phyloP scores from a whole-genome alignment of 53 echinoderm and acorn worm species.

The Actinopyga echinites region DNA sequence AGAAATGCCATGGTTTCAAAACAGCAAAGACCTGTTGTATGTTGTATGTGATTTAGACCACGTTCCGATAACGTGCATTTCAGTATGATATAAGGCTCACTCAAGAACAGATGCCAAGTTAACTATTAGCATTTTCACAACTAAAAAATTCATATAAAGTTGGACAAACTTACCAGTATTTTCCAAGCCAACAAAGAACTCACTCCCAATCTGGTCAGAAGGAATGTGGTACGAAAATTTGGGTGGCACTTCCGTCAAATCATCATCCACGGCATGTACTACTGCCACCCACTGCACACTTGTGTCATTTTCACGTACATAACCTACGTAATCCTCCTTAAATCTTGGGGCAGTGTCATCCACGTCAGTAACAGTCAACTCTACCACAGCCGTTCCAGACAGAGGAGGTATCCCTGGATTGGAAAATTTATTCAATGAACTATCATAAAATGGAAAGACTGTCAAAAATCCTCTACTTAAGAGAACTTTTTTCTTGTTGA shows the following conservation, averaged over 20 bases:
- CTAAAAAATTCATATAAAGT: background rate
- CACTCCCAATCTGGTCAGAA: background rate
- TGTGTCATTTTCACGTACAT: slow-evolving; percentile 57
- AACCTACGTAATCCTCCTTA: slow-evolving; percentile 63
- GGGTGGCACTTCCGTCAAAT: slow-evolving; percentile 48
- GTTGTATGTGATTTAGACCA: too few relatives aligned
- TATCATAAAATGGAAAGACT: too few relatives aligned
- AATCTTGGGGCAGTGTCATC: slow-evolving; percentile 88
- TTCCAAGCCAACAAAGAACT: slow-evolving; percentile 20
- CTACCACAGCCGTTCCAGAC: slow-evolving; percentile 70
- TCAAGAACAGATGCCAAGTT: too few relatives aligned
- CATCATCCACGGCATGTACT: slow-evolving; percentile 68
- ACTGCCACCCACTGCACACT: slow-evolving; percentile 40
- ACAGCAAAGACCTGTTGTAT: too few relatives aligned
- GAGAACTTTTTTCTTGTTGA: too few relatives aligned
- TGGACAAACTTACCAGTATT: slow-evolving; percentile 44
- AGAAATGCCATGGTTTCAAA: too few relatives aligned
- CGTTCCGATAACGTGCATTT: too few relatives aligned
- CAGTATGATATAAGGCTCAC: too few relatives aligned
- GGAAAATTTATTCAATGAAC: too few relatives aligned
- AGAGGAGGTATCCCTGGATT: slow-evolving; percentile 69
- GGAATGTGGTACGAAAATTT: slow-evolving; percentile 58
- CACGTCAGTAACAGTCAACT: slow-evolving; percentile 62
- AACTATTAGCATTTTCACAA: too few relatives aligned
- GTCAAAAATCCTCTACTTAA: too few relatives aligned